Conservation (phyloP, 2,797 vertebrate species). For the Varecia variegata region DNA sequence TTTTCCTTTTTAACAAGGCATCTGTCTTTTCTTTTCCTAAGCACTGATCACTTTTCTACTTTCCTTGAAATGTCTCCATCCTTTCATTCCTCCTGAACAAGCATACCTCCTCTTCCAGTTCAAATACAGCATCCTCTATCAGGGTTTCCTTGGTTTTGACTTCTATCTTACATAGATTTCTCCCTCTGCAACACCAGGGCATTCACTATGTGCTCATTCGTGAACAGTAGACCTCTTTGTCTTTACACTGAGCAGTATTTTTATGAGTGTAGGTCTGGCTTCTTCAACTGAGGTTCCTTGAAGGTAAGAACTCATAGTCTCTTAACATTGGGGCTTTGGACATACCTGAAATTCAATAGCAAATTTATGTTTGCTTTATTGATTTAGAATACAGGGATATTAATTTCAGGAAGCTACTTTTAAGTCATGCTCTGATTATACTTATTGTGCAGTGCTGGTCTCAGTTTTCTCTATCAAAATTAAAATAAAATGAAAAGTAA, state of each 20-base stretch:
- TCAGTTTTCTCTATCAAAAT: not conserved
- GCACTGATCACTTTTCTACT: not conserved
- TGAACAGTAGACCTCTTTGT: not conserved
- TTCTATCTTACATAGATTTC: not conserved
- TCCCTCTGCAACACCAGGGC: not conserved
- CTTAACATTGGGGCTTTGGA: too few relatives aligned
- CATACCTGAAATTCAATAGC: not conserved
- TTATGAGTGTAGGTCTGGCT: not conserved
- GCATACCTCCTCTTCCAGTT: not conserved
- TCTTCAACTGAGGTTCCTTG: not conserved
- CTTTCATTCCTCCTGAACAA: not conserved
- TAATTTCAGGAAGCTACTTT: not conserved
- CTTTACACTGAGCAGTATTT: too few relatives aligned
- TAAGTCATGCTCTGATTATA: not conserved
- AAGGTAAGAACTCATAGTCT: not conserved
- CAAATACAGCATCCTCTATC: not conserved
- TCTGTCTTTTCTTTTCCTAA: not conserved
- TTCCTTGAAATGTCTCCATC: not conserved
- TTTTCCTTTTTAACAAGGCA: not conserved
- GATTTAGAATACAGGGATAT: not conserved
- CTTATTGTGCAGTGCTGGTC: not conserved
- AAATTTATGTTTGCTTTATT: not conserved
- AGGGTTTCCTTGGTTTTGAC: not conserved
- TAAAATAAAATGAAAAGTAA: not conserved
- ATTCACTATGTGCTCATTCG: not conserved